A percentile compares a stretch with the other conserved stretches of the same genome.
Conservation (phyloP, 2,113 vertebrate species). For the Ramphastos sulfuratus region DNA sequence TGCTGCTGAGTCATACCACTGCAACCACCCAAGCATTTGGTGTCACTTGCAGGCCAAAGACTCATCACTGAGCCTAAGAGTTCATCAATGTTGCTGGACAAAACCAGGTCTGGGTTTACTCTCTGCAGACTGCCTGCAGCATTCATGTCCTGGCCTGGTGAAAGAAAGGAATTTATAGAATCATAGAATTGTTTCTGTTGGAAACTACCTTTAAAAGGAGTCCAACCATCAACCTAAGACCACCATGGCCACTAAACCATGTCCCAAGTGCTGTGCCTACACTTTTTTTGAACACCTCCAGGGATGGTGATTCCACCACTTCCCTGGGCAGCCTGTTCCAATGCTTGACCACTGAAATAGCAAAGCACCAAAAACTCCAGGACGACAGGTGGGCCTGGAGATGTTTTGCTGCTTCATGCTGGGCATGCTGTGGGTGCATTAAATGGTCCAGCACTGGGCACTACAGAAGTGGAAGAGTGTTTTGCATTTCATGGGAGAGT, state of each 20-base stretch:
- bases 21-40: conserved; percentile 6
- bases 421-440: accelerated
- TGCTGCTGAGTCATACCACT: conserved; percentile 10
- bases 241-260: no score
- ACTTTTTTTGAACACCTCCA: no score
- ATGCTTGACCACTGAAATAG: neutral
- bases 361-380: neutral
- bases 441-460: neutral
- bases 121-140: neutral
- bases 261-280: no score
- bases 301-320: no score
- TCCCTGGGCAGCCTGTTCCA: no score
- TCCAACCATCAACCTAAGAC: no score
- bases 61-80: neutral
- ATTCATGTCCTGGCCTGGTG: neutral
- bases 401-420: neutral
- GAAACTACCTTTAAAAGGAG: no score
- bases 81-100: conserved; percentile 27
- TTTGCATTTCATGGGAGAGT: neutral
- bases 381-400: neutral
- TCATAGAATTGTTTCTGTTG: no score
- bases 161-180: conserved; percentile 3
- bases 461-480: neutral
- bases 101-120: conserved; percentile 36
- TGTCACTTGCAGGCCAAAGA: neutral